These are phyloP conservation scores for Lycophotia porphyrea DNA, from an alignment of 2,888 invertebrate genomes.

Conservation along the genomic window DNA sequence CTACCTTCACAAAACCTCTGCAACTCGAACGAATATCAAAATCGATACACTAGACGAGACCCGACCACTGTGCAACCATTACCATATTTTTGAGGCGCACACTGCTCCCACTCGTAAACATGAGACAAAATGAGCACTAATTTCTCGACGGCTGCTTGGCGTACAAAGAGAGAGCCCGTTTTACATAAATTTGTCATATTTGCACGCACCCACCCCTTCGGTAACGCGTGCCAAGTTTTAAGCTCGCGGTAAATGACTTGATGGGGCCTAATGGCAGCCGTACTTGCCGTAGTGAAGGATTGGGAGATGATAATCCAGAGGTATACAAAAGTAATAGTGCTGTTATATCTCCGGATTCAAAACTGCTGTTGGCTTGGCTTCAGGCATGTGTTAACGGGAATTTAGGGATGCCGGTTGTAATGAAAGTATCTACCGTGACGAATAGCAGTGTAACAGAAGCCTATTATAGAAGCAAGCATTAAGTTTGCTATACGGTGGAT, in stretches of 20 bases:
- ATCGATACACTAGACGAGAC: conserved; percentile 79
- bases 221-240: conserved; percentile 79
- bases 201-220: conserved; percentile 79
- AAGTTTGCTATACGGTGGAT: no score
- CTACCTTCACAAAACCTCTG: conserved; percentile 45
- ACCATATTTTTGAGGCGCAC: conserved; percentile 84
- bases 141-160: conserved; percentile 77
- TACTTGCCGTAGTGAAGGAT: conserved; percentile 49
- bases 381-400: neutral
- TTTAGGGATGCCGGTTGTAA: neutral
- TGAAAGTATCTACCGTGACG: neutral
- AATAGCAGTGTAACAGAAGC: neutral
- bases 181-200: conserved; percentile 90
- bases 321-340: conserved; percentile 14
- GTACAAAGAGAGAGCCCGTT: conserved; percentile 79
- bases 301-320: conserved; percentile 27
- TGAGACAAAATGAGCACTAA: conserved; percentile 87
- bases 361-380: neutral
- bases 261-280: conserved; percentile 62
- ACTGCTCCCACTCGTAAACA: conserved; percentile 84
- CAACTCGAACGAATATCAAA: conserved; percentile 67
- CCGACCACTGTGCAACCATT: conserved; percentile 75
- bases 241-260: conserved; percentile 71
- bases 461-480: neutral
- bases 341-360: neutral